Evolutionary conservation across 2,888 invertebrate species (phyloP).

Genomic region (Tachina grossa): DNA sequence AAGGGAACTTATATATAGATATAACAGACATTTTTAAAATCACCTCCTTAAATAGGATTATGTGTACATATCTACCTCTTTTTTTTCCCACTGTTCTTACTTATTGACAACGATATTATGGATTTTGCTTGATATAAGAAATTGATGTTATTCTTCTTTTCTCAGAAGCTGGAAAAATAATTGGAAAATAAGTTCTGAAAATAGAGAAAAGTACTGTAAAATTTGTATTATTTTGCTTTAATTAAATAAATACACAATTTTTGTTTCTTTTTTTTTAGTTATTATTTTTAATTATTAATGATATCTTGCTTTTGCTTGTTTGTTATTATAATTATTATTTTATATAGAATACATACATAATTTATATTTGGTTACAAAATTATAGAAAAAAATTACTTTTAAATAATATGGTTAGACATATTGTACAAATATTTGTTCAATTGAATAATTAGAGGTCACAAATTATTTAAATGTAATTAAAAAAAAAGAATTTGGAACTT

Average conservation of each 20-base stretch:
- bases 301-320: conserved; percentile 14
- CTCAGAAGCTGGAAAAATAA: conserved; percentile 28
- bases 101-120: neutral
- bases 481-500: neutral
- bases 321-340: conserved; percentile 17
- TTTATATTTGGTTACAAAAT: conserved; percentile 1
- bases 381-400: neutral
- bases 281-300: conserved; percentile 51
- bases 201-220: conserved; percentile 41
- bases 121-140: neutral
- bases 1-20: too few relatives aligned
- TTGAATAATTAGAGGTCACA: neutral
- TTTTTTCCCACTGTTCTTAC: neutral
- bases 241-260: conserved; percentile 66
- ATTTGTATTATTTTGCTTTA: conserved; percentile 19
- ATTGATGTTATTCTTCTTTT: neutral
- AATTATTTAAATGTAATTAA: too few relatives aligned
- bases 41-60: too few relatives aligned
- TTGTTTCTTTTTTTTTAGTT: conserved; percentile 52
- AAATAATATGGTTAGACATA: neutral
- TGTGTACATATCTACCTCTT: neutral
- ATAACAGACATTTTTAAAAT: too few relatives aligned
- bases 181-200: conserved; percentile 40
- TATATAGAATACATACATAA: conserved; percentile 33
- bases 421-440: too few relatives aligned